Percentiles rank a stretch among this genome's conserved stretches.
Evolutionary conservation across 2,888 invertebrate species (phyloP).

Genomic region (Microplitis manilae): DNA sequence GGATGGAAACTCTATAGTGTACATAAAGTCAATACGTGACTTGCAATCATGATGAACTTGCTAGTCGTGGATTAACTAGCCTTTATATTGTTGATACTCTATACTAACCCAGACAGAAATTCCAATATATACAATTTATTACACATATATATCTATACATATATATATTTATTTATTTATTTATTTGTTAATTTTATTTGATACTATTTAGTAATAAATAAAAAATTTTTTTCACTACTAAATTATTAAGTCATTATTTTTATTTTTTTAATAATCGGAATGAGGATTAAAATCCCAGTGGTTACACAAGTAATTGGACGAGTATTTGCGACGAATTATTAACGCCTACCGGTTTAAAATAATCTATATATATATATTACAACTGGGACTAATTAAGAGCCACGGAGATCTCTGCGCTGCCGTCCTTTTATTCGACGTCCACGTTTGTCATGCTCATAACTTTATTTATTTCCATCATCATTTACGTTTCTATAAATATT

Average conservation of each 20-base stretch:
- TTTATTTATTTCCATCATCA: slow-evolving; percentile 33
- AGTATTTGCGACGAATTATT: slow-evolving; percentile 53
- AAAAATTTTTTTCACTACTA: neutral
- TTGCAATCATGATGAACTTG: slow-evolving; percentile 41
- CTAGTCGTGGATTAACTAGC: slow-evolving; percentile 42
- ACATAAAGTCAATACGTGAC: slow-evolving; percentile 52
- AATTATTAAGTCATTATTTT: neutral
- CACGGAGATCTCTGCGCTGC: slow-evolving; percentile 42
- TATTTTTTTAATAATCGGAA: slow-evolving; percentile 19
- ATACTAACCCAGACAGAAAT: slow-evolving; percentile 22
- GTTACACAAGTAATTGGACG: slow-evolving; percentile 52
- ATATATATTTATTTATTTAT: neutral
- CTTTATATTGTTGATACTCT: slow-evolving; percentile 41
- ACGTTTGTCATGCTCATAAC: slow-evolving; percentile 23
- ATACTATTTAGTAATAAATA: neutral
- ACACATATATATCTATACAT: neutral
- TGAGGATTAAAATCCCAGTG: slow-evolving; percentile 47
- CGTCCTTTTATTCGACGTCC: slow-evolving; percentile 13
- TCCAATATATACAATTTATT: neutral
- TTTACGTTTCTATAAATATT: slow-evolving; percentile 22
- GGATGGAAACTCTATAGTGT: slow-evolving; percentile 45
- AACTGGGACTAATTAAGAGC: slow-evolving; percentile 50
- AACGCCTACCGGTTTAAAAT: slow-evolving; percentile 52
- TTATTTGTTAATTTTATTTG: too few relatives aligned
- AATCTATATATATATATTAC: slow-evolving; percentile 51